A percentile compares a stretch with the other conserved stretches of the same genome.
phyloP scores from a whole-genome alignment of 2,888 invertebrate genomes.

The Icerya purchasi region DNA sequence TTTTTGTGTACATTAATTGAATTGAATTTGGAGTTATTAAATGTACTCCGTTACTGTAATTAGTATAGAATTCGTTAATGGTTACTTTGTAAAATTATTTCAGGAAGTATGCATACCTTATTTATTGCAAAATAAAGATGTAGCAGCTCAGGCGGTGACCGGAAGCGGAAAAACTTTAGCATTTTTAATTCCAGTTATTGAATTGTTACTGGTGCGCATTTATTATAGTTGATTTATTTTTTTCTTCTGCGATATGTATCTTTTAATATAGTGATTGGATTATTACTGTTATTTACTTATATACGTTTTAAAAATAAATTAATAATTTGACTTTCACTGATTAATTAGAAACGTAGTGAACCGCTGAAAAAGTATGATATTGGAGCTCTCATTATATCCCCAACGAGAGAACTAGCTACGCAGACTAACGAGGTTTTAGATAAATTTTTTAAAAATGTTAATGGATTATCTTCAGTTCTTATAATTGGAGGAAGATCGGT shows the following conservation, averaged over 20 bases:
- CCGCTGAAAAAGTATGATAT: conserved; percentile 51
- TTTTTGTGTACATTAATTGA: not conserved
- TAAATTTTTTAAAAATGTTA: conserved; percentile 28
- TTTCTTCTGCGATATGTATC: not conserved
- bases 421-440: conserved; percentile 56
- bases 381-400: conserved; percentile 77
- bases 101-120: conserved; percentile 21
- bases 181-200: conserved; percentile 76
- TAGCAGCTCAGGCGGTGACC: conserved; percentile 93
- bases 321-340: not conserved
- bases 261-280: not conserved
- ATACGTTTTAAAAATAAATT: not conserved
- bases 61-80: not conserved
- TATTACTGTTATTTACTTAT: not conserved
- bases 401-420: conserved; percentile 80
- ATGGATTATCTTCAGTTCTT: conserved; percentile 34
- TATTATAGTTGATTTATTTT: not conserved
- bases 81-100: no score
- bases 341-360: conserved; percentile 31
- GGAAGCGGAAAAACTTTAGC: conserved; percentile 97
- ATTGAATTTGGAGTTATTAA: not conserved
- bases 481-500: conserved; percentile 66
- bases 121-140: conserved; percentile 75
- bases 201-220: conserved; percentile 40
- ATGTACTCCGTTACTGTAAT: not conserved